Evolutionary conservation across 2,797 vertebrate genomes (phyloP).

Genomic region (Sebastes miniatus): DNA sequence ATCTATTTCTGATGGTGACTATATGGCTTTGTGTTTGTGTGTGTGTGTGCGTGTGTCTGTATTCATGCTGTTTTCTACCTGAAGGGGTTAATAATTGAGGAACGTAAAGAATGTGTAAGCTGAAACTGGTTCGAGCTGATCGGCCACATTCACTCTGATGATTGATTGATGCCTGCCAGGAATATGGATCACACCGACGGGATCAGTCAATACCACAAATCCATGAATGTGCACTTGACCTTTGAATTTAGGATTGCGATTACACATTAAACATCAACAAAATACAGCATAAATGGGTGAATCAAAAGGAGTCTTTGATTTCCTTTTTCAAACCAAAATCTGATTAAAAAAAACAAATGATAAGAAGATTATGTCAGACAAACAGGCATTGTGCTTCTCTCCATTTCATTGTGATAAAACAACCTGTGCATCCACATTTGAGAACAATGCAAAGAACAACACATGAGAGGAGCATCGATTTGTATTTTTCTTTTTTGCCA

Average conservation of each 20-base stretch:
- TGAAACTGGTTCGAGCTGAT: conserved; percentile 55
- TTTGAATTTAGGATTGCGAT: conserved; percentile 29
- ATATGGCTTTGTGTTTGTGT: neutral
- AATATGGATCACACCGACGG: conserved; percentile 55
- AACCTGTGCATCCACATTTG: conserved; percentile 38
- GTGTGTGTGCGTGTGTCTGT: neutral
- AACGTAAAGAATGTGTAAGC: conserved; percentile 58
- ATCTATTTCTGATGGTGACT: conserved; percentile 24
- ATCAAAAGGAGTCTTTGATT: neutral
- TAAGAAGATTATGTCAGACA: neutral
- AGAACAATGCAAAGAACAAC: conserved; percentile 54
- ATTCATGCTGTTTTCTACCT: conserved; percentile 5
- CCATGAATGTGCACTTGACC: conserved; percentile 44
- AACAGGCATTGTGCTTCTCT: conserved; percentile 1
- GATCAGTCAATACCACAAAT: conserved; percentile 38
- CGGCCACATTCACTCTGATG: conserved; percentile 50
- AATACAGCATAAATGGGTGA: neutral
- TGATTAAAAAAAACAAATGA: neutral
- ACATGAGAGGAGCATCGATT: conserved; percentile 63
- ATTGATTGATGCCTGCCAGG: conserved; percentile 64
- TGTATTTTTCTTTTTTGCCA: conserved; percentile 40
- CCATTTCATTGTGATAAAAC: conserved; percentile 33
- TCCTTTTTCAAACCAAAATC: neutral
- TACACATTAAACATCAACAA: neutral
- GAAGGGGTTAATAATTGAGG: conserved; percentile 46